Conservation (phyloP, 2,888 invertebrate species). For the Rhaphigaster nebulosa region DNA sequence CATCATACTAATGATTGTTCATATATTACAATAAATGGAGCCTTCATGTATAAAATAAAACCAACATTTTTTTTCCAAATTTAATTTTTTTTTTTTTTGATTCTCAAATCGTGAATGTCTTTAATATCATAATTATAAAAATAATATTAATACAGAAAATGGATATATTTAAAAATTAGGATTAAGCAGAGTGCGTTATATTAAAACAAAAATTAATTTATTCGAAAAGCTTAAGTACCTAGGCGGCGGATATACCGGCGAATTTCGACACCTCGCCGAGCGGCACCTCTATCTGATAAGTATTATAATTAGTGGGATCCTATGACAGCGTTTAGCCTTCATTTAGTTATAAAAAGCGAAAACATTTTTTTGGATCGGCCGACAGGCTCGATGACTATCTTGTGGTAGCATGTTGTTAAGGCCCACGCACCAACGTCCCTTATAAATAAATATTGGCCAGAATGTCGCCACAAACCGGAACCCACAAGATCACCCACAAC, state of each 20-base stretch:
- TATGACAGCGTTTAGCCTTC: not conserved
- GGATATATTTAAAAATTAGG: not conserved
- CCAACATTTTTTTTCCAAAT: too few species aligned
- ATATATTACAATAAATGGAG: too few species aligned
- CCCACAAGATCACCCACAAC: not conserved
- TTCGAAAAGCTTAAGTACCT: not conserved
- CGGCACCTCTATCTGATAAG: not conserved
- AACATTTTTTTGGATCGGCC: not conserved
- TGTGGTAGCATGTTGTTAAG: not conserved
- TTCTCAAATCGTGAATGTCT: too few species aligned
- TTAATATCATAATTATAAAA: too few species aligned
- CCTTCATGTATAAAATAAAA: too few species aligned
- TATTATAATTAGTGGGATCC: not conserved
- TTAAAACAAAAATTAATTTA: not conserved
- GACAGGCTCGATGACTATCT: not conserved
- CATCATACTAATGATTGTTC: too few species aligned
- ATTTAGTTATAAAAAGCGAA: constrained; percentile 4
- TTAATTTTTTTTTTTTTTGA: too few species aligned
- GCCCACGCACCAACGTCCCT: not conserved
- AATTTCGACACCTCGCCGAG: not conserved
- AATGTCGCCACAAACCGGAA: not conserved
- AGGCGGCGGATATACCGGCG: not conserved
- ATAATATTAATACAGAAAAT: too few species aligned
- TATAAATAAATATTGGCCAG: not conserved
- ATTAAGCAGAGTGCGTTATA: not conserved